phyloP scores from a whole-genome alignment of 2,797 vertebrate species.

The Hafferia zeledoni region DNA sequence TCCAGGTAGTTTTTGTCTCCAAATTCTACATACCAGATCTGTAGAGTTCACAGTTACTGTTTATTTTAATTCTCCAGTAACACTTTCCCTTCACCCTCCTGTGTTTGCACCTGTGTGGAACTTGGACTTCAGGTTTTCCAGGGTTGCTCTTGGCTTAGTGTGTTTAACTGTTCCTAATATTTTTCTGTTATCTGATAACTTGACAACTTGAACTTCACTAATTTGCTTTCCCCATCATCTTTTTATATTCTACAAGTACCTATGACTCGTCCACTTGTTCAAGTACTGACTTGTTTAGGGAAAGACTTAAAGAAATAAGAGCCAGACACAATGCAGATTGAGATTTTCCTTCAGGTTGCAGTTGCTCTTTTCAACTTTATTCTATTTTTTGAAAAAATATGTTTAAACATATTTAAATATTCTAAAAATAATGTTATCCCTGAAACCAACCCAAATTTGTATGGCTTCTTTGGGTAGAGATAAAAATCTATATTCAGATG shows the following conservation, averaged over 20 bases:
- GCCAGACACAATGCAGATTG: not conserved
- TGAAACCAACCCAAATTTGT: not conserved
- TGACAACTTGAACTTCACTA: not conserved
- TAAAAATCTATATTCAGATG: not conserved
- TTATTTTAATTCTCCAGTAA: not conserved
- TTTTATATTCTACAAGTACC: not conserved
- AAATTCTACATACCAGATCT: not conserved
- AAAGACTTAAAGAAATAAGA: not conserved
- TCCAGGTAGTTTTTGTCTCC: not conserved
- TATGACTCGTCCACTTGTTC: not conserved
- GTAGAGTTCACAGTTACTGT: not conserved
- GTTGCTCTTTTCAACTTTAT: not conserved
- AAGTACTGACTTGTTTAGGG: not conserved
- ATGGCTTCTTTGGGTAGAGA: not conserved
- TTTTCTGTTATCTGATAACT: not conserved
- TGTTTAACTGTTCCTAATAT: not conserved
- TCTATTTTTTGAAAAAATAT: not conserved
- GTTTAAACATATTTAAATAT: not conserved
- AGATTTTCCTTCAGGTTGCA: not conserved
- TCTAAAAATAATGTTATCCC: not conserved
- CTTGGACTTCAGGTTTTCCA: not conserved
- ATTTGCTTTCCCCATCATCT: not conserved
- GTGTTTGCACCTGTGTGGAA: not conserved
- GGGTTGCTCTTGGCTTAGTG: not conserved
- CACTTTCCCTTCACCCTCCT: not conserved